Evolutionary conservation across 2,113 vertebrate genomes (phyloP).

Genomic region (human (Homo sapiens)): DNA sequence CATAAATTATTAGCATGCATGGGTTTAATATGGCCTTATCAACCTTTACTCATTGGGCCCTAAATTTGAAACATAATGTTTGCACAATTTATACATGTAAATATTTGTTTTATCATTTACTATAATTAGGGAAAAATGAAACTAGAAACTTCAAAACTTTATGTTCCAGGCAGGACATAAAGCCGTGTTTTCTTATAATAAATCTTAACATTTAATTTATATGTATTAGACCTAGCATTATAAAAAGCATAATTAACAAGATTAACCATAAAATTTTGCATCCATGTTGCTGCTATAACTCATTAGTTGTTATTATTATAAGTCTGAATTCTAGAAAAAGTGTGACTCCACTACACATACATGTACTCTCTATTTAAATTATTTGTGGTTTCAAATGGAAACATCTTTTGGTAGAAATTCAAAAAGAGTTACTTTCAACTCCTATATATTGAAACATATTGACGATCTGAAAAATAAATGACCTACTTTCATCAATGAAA

Average conservation of each 20-base stretch:
- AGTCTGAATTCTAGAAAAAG: conserved; percentile 3
- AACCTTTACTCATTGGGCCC: background rate
- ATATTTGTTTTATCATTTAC: background rate
- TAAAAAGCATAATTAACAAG: background rate
- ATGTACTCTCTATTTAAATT: background rate
- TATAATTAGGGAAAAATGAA: background rate
- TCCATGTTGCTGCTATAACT: background rate
- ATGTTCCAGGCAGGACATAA: background rate
- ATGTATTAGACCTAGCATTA: background rate
- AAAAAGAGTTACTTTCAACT: background rate
- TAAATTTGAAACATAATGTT: background rate
- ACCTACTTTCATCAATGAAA: background rate
- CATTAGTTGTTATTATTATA: background rate
- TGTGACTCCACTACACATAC: background rate
- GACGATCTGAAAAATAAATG: background rate
- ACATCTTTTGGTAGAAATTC: background rate
- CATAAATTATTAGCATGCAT: background rate
- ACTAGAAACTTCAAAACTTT: background rate
- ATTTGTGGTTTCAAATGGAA: background rate
- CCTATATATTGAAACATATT: background rate
- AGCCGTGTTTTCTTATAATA: background rate
- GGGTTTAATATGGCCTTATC: background rate
- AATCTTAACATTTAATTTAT: background rate
- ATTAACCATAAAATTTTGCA: background rate
- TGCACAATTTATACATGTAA: background rate